Evolutionary conservation across 2,113 vertebrate genomes (phyloP).

Genomic region (Oncorhynchus nerka): DNA sequence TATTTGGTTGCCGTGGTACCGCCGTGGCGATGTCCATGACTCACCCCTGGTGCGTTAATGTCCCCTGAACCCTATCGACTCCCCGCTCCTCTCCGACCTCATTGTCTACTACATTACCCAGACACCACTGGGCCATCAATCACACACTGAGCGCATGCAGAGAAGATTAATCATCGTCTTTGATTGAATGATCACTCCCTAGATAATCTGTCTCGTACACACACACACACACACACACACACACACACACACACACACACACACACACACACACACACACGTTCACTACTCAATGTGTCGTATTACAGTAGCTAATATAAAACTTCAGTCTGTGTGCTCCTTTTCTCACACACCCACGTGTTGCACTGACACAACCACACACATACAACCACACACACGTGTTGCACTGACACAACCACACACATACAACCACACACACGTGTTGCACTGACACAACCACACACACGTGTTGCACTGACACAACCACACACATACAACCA

Average conservation of each 20-base stretch:
- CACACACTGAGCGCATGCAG: conserved; percentile 42
- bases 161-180: conserved; percentile 52
- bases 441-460: no score
- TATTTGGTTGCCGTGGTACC: conserved; percentile 17
- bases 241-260: background rate
- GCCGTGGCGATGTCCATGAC: background rate
- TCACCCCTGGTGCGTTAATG: background rate
- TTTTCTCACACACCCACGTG: no score
- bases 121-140: conserved; percentile 59
- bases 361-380: no score
- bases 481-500: no score
- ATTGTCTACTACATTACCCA: conserved; percentile 60
- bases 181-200: conserved; percentile 57
- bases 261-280: conserved; percentile 4
- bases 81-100: background rate
- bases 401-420: no score
- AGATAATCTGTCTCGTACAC: conserved; percentile 37
- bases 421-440: background rate
- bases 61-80: conserved; percentile 16
- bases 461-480: no score
- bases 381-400: no score
- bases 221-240: no score
- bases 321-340: no score
- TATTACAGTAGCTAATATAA: no score
- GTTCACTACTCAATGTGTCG: background rate